These are phyloP conservation scores for Chelonus insularis DNA, from an alignment of 1,140 invertebrate genomes.

Conservation along the genomic window DNA sequence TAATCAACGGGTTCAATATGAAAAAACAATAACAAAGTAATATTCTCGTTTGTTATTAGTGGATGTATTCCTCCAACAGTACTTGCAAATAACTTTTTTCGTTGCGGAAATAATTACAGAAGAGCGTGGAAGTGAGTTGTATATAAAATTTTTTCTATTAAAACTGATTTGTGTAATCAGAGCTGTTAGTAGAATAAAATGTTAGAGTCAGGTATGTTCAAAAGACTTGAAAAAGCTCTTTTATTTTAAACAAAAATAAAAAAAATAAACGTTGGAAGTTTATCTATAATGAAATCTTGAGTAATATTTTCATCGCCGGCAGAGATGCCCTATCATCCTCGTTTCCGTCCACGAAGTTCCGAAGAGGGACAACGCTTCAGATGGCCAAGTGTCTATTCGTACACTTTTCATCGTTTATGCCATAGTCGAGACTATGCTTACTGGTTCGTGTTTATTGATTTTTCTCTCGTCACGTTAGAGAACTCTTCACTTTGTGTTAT, in stretches of 20 bases:
- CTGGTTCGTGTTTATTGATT: not conserved
- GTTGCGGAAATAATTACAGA: no score
- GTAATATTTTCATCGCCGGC: constrained; percentile 41
- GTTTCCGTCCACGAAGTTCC: not conserved
- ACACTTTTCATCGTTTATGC: not conserved
- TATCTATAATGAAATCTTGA: constrained; percentile 47
- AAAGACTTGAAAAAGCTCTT: no score
- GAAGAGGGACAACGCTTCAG: constrained; percentile 8
- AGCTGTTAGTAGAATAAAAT: no score
- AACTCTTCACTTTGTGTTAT: constrained; percentile 25
- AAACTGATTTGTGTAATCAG: no score
- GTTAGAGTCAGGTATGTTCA: no score
- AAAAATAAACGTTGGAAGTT: constrained; percentile 5
- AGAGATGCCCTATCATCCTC: constrained; percentile 14
- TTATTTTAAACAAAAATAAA: not conserved
- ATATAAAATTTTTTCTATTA: no score
- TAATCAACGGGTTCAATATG: not conserved
- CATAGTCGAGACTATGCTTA: not conserved
- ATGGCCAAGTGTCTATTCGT: not conserved
- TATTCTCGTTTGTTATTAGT: no score
- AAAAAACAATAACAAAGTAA: no score
- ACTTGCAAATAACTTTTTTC: no score
- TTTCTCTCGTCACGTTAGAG: constrained; percentile 1
- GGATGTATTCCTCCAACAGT: no score
- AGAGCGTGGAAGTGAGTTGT: no score